Conservation (phyloP, 64 coral and sea anemone species). For the Actinia tenebrosa region DNA sequence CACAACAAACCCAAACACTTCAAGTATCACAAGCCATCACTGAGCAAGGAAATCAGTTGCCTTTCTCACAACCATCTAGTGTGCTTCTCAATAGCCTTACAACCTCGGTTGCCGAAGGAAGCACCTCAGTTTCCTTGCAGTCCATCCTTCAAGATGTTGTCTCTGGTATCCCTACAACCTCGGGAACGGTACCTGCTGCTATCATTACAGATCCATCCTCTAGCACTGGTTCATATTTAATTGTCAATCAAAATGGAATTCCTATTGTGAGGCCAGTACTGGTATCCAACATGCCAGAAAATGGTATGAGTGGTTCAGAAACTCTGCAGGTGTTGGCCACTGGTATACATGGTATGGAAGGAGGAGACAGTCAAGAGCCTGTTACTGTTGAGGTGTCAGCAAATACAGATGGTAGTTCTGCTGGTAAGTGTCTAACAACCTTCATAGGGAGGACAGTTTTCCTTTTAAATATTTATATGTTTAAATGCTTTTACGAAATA, state of each 20-base stretch:
- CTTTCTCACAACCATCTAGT: constrained; percentile 53
- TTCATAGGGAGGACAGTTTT: neutral
- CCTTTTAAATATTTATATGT: too few species aligned
- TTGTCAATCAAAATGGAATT: constrained; percentile 93
- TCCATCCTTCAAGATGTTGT: constrained; percentile 93
- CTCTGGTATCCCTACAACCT: constrained; percentile 78
- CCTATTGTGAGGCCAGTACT: constrained; percentile 90
- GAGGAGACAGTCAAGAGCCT: constrained; percentile 40
- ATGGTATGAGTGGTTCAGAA: constrained; percentile 57
- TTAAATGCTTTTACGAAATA: too few species aligned
- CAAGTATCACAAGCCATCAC: constrained; percentile 30
- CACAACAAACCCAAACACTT: constrained; percentile 36
- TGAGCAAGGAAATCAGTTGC: constrained; percentile 31
- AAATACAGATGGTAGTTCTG: neutral
- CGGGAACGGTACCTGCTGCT: constrained; percentile 81
- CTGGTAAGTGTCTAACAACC: neutral
- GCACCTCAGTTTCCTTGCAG: constrained; percentile 54
- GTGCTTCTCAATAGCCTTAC: constrained; percentile 69
- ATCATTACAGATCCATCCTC: constrained; percentile 92
- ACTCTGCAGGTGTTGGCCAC: constrained; percentile 70
- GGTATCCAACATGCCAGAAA: constrained; percentile 64
- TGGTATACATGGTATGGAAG: constrained; percentile 50
- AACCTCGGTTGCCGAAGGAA: constrained; percentile 52
- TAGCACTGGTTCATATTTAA: constrained; percentile 87
- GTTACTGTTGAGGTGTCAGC: constrained; percentile 56